Evolutionary conservation across 2,113 vertebrate genomes (phyloP).

Genomic region (Symphodus melops): DNA sequence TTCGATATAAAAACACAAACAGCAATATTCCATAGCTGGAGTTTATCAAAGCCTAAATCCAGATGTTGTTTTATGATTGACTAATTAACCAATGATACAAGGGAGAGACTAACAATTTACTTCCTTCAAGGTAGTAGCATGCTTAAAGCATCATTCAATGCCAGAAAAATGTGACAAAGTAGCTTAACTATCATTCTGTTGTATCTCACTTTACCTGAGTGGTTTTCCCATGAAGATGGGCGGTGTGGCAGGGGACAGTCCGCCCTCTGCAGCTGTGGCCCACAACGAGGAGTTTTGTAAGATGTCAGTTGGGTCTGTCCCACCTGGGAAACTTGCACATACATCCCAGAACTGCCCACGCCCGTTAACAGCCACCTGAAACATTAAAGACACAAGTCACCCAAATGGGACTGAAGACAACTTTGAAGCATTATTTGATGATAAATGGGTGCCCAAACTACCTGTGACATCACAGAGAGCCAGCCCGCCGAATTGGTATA

Average conservation of each 20-base stretch:
- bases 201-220: conserved; percentile 58
- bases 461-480: conserved; percentile 82
- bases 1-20: too few species aligned
- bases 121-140: background rate
- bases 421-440: background rate
- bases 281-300: conserved; percentile 84
- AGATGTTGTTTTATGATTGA: too few species aligned
- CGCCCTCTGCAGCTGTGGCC: conserved; percentile 80
- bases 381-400: conserved; percentile 22
- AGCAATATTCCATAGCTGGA: too few species aligned
- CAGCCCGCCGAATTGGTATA: conserved; percentile 84
- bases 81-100: too few species aligned
- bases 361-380: conserved; percentile 80
- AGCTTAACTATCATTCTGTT: background rate
- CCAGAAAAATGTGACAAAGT: background rate
- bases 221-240: conserved; percentile 76
- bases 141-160: background rate
- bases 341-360: conserved; percentile 84
- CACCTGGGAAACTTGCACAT: conserved; percentile 84
- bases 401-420: background rate
- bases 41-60: too few species aligned
- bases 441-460: background rate
- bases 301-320: conserved; percentile 80
- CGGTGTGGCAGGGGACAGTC: conserved; percentile 64
- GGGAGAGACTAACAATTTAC: too few species aligned